phyloP scores from a whole-genome alignment of 2,888 invertebrate genomes.

The Trachelus tabidus region DNA sequence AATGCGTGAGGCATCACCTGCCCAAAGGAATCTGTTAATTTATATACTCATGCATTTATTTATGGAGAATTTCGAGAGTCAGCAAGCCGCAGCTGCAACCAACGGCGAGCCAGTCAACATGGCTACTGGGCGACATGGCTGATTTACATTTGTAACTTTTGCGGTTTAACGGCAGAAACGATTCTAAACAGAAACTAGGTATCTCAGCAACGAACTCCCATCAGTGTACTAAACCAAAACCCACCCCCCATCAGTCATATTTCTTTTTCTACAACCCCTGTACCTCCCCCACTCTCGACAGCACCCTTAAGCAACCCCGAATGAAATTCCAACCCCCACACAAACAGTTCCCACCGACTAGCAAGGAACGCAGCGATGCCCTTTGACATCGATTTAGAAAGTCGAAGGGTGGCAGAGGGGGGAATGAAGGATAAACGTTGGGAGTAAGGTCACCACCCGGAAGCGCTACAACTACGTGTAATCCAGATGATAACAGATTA shows the following conservation, averaged over 20 bases:
- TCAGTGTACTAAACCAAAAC: neutral
- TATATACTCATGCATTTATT: constrained; percentile 47
- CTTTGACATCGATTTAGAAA: too few species aligned
- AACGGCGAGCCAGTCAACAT: neutral
- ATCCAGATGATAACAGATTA: constrained; percentile 51
- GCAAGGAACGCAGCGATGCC: too few species aligned
- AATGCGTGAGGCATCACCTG: neutral
- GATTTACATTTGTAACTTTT: constrained; percentile 62
- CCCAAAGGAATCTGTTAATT: neutral
- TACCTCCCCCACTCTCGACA: too few species aligned
- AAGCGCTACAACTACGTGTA: constrained; percentile 28
- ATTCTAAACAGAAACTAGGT: constrained; percentile 36
- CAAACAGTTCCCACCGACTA: too few species aligned
- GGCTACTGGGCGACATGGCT: constrained; percentile 16
- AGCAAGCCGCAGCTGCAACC: neutral
- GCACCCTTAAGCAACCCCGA: too few species aligned
- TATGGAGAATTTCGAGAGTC: constrained; percentile 36
- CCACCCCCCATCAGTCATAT: too few species aligned
- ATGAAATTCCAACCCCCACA: too few species aligned
- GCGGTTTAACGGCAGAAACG: constrained; percentile 51
- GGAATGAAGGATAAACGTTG: too few species aligned
- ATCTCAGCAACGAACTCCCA: constrained; percentile 13
- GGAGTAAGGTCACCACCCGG: neutral
- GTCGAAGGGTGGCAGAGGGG: too few species aligned
- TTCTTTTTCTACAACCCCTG: too few species aligned